Percentiles rank a stretch among this genome's conserved stretches.
Conservation (phyloP, 1,140 invertebrate genomes). For the Lucilia cuprina region DNA sequence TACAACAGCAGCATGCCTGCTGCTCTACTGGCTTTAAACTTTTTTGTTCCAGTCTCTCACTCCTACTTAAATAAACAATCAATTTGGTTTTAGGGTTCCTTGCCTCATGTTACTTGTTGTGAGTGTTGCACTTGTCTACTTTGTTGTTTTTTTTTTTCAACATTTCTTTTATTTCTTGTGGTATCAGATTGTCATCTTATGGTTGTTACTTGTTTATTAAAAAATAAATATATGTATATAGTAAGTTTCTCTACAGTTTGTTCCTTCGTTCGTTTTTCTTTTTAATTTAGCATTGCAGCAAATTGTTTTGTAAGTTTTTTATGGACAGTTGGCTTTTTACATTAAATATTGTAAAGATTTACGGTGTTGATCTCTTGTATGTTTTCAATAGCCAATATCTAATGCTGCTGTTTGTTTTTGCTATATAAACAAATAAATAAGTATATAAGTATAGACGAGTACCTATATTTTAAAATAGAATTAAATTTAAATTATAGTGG, state of each 20-base stretch:
- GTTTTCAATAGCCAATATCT: neutral
- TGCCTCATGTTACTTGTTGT: neutral
- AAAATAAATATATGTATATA: neutral
- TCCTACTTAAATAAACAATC: neutral
- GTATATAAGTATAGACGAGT: too few relatives aligned
- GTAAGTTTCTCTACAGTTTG: neutral
- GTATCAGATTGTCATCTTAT: conserved; percentile 25
- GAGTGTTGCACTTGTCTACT: neutral
- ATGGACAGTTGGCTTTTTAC: neutral
- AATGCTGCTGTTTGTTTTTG: neutral
- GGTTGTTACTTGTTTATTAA: conserved; percentile 20
- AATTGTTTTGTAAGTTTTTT: conserved; percentile 18
- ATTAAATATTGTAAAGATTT: neutral
- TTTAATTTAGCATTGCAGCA: conserved; percentile 22
- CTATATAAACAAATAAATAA: too few relatives aligned
- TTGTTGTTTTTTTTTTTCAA: neutral
- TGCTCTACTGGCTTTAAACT: neutral
- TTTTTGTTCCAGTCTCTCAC: neutral
- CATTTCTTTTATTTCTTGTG: neutral
- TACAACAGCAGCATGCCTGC: neutral
- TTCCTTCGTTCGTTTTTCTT: neutral
- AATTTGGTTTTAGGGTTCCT: neutral
- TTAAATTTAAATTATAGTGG: neutral
- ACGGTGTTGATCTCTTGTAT: neutral
- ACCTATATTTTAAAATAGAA: neutral